Conservation (phyloP, 2,113 vertebrate genomes). For the Brevimyrus niger region DNA sequence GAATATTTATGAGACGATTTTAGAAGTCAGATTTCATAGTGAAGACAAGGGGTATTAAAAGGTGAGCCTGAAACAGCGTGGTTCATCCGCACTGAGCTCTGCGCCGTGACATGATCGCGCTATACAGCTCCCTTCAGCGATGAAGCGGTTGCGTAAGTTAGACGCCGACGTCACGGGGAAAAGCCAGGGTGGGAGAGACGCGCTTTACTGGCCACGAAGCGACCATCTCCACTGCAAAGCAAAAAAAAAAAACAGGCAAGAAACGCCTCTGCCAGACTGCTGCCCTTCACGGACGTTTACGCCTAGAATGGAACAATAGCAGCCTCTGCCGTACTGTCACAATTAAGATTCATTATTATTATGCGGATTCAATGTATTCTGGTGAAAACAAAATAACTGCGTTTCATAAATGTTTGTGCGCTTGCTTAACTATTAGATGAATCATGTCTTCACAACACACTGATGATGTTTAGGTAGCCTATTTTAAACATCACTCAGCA, state of each 20-base stretch:
- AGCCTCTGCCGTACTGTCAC: background rate
- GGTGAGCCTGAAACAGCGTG: background rate
- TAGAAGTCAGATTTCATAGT: slow-evolving; percentile 14
- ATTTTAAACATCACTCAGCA: background rate
- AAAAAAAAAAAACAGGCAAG: no score
- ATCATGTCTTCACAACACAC: background rate
- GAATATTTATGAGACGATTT: slow-evolving; percentile 9
- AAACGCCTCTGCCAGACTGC: background rate
- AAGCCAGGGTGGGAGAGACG: background rate
- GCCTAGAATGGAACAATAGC: background rate
- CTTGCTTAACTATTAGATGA: background rate
- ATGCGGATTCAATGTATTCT: background rate
- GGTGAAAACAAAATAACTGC: background rate
- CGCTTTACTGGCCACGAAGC: slow-evolving; percentile 25
- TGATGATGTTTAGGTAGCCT: background rate
- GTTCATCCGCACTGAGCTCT: background rate
- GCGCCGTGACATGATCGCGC: slow-evolving; percentile 5
- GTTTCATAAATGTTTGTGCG: background rate
- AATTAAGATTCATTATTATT: background rate
- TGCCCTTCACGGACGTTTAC: background rate
- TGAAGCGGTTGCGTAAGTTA: background rate
- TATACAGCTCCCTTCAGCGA: background rate
- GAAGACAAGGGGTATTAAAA: background rate
- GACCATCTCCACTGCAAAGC: background rate
- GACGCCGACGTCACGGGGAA: slow-evolving; percentile 1